Evolutionary conservation across 2,113 vertebrate genomes (phyloP).

Genomic region (Alligator sinensis): DNA sequence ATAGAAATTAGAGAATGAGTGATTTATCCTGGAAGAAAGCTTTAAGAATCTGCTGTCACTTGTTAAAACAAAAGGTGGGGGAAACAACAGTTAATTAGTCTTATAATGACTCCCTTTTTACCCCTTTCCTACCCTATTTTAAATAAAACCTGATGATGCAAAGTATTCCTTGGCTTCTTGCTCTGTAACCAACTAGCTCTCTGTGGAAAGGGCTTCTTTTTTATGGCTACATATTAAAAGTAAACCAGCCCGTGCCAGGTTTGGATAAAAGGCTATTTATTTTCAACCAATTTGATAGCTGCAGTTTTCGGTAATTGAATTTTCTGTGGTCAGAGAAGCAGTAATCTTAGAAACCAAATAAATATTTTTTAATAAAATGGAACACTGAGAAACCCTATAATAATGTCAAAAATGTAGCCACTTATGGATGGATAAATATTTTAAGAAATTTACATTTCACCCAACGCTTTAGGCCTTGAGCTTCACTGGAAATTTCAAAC

Average conservation of each 20-base stretch:
- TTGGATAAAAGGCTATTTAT: constrained; percentile 88
- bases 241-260: constrained; percentile 81
- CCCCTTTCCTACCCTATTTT: constrained; percentile 50
- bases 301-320: constrained; percentile 87
- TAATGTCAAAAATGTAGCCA: constrained; percentile 86
- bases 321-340: constrained; percentile 86
- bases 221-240: constrained; percentile 81
- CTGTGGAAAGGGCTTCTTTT: constrained; percentile 82
- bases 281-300: constrained; percentile 89
- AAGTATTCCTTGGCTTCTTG: constrained; percentile 72
- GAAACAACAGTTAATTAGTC: constrained; percentile 60
- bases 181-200: constrained; percentile 57
- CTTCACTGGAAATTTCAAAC: constrained; percentile 78
- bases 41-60: constrained; percentile 33
- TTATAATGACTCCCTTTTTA: constrained; percentile 56
- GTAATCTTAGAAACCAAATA: constrained; percentile 90
- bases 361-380: constrained; percentile 90
- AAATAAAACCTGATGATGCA: constrained; percentile 78
- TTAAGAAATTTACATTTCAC: constrained; percentile 88
- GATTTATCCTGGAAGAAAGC: constrained; percentile 1
- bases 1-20: constrained; percentile 19
- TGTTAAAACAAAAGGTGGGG: constrained; percentile 52
- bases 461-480: constrained; percentile 78
- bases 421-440: constrained; percentile 87
- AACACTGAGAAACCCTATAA: constrained; percentile 86